Base-by-base conservation (phyloP, 2,888 invertebrate genomes). In the Drosophila diplacantha region DNA sequence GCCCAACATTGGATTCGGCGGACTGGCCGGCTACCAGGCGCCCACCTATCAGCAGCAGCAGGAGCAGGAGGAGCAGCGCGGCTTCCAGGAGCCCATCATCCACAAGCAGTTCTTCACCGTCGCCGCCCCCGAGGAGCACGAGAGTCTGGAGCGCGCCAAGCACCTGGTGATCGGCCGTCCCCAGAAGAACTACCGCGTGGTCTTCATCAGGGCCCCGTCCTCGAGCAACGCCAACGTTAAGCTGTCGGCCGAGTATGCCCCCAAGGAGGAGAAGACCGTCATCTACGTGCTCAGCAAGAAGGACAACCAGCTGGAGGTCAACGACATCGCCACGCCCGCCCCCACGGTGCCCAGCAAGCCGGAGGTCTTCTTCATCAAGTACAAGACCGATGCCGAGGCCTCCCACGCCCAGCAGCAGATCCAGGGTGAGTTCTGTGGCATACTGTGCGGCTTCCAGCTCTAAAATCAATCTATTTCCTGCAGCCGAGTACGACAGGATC, bases 291-390 rank as follows among this genome's bases (percentile, higher is more conserved):
- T 88, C 58, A 83, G 79, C 72, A 86, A 88, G 71, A 88, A 88
- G 75, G 85, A 86, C 35, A 70, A 78, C 3, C 75, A 83, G 31
- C 60, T 87, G 73, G 79, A 86, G 66, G 83, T 86, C 52, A 83
- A 86, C 56, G 82, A 85, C 18, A 85, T 87, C 60, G 86, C 85
- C 38, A 85, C 86, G 16, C 87, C 86, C 31, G 85, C 86, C 22
- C 87, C 87, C 49, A 85, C 85, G 0, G 78, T 85, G 69, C 87
- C 87, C 70, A 84, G 84, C 74, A 88, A 88, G 72, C 88, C 88
- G 0, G 88, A 88, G 61, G 85, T 88, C 29, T 87, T 85, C 87
- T 88, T 88, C 70, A 85, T 88, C 58, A 88, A 88, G 56, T 88
- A 88, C 78, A 87, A 85, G 66, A 87, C 87, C 35, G 85, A 87